Evolutionary conservation across 2,113 vertebrate species (phyloP).

Genomic region (Ibidorhyncha struthersii): DNA sequence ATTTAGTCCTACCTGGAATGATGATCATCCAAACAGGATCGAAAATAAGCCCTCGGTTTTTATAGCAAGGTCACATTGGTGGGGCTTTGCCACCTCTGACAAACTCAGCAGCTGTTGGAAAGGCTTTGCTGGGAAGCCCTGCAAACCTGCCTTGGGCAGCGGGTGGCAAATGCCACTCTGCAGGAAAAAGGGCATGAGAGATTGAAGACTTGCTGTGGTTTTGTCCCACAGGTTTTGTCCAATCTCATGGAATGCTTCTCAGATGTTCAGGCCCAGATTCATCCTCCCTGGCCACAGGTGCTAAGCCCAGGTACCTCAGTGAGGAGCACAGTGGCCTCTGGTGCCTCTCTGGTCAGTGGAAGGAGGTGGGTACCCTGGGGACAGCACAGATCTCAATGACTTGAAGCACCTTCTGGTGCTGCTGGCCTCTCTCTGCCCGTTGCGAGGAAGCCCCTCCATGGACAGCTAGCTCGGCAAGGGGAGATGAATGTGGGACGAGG

Average conservation of each 20-base stretch:
- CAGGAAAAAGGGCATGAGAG: neutral
- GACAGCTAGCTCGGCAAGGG: neutral
- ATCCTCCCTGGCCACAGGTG: rapidly evolving
- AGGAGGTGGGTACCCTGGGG: neutral
- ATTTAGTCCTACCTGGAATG: neutral
- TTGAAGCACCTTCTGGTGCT: neutral
- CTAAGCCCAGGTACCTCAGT: neutral
- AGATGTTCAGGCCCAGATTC: neutral
- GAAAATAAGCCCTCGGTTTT: neutral
- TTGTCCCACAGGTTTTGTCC: neutral
- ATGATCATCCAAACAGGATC: neutral
- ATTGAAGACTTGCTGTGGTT: neutral
- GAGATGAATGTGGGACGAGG: rapidly evolving
- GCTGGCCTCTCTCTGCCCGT: neutral
- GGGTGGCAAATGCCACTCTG: neutral
- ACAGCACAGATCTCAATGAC: neutral
- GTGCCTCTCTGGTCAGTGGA: neutral
- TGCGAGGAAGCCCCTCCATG: rapidly evolving
- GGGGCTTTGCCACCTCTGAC: neutral
- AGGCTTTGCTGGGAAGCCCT: neutral
- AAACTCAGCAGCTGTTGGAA: neutral
- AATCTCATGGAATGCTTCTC: neutral
- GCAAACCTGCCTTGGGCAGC: neutral
- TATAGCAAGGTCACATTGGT: neutral
- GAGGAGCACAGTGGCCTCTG: neutral